Percentiles rank a stretch among this genome's conserved stretches.
Conservation (phyloP, 2,113 vertebrate species). For the Scomber scombrus region DNA sequence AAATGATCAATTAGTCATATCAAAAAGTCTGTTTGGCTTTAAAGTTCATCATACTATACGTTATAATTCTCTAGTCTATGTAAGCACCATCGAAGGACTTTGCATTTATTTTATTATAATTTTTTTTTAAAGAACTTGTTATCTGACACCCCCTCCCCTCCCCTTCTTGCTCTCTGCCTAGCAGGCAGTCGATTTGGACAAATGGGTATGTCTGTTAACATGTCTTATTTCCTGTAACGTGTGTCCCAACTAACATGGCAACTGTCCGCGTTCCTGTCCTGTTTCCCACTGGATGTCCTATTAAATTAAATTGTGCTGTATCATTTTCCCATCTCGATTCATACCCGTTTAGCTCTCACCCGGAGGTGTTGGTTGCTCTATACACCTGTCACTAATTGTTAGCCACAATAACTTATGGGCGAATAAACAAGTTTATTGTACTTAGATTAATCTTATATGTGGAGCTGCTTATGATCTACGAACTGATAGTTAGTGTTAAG, state of each 20-base stretch:
- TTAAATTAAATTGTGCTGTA: constrained; percentile 64
- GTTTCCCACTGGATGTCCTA: constrained; percentile 53
- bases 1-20: too few relatives aligned
- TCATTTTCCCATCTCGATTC: constrained; percentile 46
- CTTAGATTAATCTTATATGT: neutral
- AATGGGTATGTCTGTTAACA: constrained; percentile 86
- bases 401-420: constrained; percentile 14
- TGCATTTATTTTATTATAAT: constrained; percentile 45
- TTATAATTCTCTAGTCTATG: constrained; percentile 9
- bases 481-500: neutral
- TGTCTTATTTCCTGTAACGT: constrained; percentile 71
- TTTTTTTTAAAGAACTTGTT: constrained; percentile 62
- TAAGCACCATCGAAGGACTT: constrained; percentile 21
- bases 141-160: constrained; percentile 66
- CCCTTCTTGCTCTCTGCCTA: constrained; percentile 77
- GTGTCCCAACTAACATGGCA: constrained; percentile 60
- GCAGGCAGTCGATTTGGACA: constrained; percentile 89
- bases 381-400: constrained; percentile 40
- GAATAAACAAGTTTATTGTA: constrained; percentile 1
- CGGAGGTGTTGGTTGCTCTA: neutral
- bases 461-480: constrained; percentile 4
- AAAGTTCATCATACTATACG: neutral
- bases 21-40: neutral
- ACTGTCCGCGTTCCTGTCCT: constrained; percentile 65
- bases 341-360: constrained; percentile 28